phyloP scores from a whole-genome alignment of 2,888 invertebrate genomes.

The Plebejus argus region DNA sequence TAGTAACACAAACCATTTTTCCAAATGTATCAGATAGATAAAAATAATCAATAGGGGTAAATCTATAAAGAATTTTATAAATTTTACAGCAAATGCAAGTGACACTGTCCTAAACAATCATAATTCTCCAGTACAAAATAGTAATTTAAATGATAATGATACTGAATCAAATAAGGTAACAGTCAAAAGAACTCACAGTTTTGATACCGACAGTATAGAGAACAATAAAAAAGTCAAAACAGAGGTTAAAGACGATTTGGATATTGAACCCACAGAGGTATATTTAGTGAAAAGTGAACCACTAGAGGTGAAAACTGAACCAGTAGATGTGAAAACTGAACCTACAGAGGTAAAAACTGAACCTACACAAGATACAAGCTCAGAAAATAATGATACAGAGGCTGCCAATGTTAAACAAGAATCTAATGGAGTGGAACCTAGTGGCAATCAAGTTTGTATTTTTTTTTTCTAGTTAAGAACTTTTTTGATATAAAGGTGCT shows the following conservation, averaged over 20 bases:
- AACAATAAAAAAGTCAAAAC: slow-evolving; percentile 55
- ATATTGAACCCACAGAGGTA: slow-evolving; percentile 34
- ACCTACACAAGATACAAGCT: background rate
- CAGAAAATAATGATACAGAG: background rate
- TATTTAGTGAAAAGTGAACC: slow-evolving; percentile 30
- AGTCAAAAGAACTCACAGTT: slow-evolving; percentile 51
- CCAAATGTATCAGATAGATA: background rate
- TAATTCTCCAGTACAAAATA: background rate
- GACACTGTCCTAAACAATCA: background rate
- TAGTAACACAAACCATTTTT: too few species aligned
- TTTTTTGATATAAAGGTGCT: too few species aligned
- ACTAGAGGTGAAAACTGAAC: slow-evolving; percentile 32
- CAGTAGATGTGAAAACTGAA: slow-evolving; percentile 34
- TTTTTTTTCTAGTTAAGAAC: background rate
- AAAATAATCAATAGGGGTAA: background rate
- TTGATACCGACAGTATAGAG: slow-evolving; percentile 34
- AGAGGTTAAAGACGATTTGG: slow-evolving; percentile 22
- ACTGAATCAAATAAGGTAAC: slow-evolving; percentile 36
- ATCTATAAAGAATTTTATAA: background rate
- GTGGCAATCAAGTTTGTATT: slow-evolving; percentile 32
- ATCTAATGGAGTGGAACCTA: slow-evolving; percentile 30
- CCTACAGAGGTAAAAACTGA: slow-evolving; percentile 5
- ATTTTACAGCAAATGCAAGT: background rate
- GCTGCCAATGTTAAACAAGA: background rate
- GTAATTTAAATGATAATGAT: background rate